A percentile compares a stretch with the other conserved stretches of the same genome.
phyloP scores from a whole-genome alignment of 2,113 vertebrate species.

The Micromys minutus region DNA sequence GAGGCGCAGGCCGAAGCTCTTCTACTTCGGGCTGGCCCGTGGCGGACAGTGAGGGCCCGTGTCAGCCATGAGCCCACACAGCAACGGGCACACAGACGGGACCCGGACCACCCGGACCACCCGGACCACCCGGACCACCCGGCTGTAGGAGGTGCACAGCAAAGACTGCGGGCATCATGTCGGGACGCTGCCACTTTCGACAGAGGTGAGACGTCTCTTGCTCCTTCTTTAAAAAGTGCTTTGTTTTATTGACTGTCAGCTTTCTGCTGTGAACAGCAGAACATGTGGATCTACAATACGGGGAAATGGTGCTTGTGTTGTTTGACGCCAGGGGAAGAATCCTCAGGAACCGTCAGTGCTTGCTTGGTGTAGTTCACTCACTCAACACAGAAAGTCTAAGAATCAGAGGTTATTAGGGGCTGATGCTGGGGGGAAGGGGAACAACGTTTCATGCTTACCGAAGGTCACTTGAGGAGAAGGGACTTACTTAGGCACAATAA shows the following conservation, averaged over 20 bases:
- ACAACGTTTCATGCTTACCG: not conserved
- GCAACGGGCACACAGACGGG: not conserved
- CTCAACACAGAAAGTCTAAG: not conserved
- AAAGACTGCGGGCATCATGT: not conserved
- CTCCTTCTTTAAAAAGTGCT: not conserved
- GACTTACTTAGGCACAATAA: not conserved
- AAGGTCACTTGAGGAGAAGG: not conserved
- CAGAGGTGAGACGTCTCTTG: not conserved
- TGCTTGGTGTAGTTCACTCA: no score
- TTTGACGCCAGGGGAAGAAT: not conserved
- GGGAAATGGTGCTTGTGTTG: not conserved
- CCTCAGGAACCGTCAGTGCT: not conserved
- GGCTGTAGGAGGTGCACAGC: not conserved
- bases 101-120: not conserved
- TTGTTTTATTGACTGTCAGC: not conserved
- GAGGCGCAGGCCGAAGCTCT: not conserved
- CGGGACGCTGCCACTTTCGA: not conserved
- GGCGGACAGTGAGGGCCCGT: not conserved
- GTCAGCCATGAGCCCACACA: not conserved
- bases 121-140: no score
- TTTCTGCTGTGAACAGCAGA: not conserved
- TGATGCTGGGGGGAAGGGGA: not conserved
- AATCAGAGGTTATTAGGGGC: not conserved
- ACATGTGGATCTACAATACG: not conserved
- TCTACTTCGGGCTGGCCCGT: not conserved